phyloP scores from a whole-genome alignment of 2,888 invertebrate species.

The Digitonthophagus gazella region DNA sequence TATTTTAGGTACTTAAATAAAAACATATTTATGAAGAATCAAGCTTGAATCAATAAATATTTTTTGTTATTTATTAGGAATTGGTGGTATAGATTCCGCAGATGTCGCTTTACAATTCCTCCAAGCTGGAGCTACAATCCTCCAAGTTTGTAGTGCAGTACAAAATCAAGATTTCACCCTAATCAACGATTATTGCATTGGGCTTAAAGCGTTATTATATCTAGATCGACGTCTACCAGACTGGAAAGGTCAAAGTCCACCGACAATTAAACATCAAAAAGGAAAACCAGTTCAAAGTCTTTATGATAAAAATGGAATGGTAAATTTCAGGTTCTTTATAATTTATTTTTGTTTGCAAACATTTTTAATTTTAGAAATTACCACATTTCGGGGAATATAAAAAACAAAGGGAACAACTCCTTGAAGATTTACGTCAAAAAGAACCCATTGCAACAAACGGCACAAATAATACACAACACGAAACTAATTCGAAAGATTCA shows the following conservation, averaged over 20 bases:
- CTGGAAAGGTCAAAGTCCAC: constrained; percentile 96
- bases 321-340: constrained; percentile 41
- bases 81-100: constrained; percentile 96
- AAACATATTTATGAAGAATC: background rate
- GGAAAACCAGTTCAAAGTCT: constrained; percentile 80
- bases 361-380: constrained; percentile 60
- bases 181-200: constrained; percentile 90
- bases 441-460: constrained; percentile 23
- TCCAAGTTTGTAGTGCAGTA: constrained; percentile 94
- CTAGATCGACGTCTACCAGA: constrained; percentile 62
- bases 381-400: constrained; percentile 89
- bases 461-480: background rate
- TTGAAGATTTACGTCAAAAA: constrained; percentile 6
- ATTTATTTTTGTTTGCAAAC: background rate
- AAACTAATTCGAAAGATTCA: background rate
- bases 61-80: constrained; percentile 53
- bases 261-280: constrained; percentile 84
- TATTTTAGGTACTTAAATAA: constrained; percentile 69
- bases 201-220: constrained; percentile 83
- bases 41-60: background rate
- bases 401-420: constrained; percentile 64
- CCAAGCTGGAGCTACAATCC: constrained; percentile 85
- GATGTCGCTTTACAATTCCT: constrained; percentile 94
- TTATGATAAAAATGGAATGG: constrained; percentile 67
- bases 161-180: constrained; percentile 99